Evolutionary conservation across 2,888 invertebrate genomes (phyloP).

Genomic region (Ligdia adustata): DNA sequence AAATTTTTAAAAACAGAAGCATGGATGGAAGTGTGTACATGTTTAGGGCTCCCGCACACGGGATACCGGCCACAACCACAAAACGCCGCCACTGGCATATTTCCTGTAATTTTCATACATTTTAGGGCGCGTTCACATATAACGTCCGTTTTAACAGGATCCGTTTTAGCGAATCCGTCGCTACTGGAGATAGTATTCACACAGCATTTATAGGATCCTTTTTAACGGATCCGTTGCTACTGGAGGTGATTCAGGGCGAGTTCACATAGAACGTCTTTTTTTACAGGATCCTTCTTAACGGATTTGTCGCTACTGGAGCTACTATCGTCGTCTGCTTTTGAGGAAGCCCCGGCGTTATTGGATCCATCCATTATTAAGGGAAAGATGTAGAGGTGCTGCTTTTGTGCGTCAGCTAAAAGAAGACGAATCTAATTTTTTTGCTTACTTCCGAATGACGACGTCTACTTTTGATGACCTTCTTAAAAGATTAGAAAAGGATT

Average conservation of each 20-base stretch:
- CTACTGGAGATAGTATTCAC: too few species aligned
- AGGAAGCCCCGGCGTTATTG: slow-evolving; percentile 37
- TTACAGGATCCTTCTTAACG: too few species aligned
- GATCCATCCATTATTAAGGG: slow-evolving; percentile 32
- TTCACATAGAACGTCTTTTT: too few species aligned
- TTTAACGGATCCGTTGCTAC: not conserved
- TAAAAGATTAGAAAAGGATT: slow-evolving; percentile 34
- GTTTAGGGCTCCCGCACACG: too few species aligned
- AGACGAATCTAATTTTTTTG: slow-evolving; percentile 33
- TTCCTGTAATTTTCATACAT: too few species aligned
- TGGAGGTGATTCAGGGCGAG: slow-evolving; percentile 1
- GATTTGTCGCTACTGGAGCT: slow-evolving; percentile 35
- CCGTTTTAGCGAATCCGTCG: too few species aligned
- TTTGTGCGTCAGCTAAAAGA: slow-evolving; percentile 32
- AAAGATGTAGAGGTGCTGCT: slow-evolving; percentile 31
- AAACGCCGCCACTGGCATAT: too few species aligned
- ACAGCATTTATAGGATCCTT: too few species aligned
- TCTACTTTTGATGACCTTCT: slow-evolving; percentile 32
- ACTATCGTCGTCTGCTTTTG: slow-evolving; percentile 34
- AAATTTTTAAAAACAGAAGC: slow-evolving; percentile 1
- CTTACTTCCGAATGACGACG: slow-evolving; percentile 27
- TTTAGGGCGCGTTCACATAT: too few species aligned
- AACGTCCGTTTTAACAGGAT: too few species aligned
- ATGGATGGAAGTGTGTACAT: not conserved
- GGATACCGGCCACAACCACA: too few species aligned